Base-by-base conservation (phyloP, 2,797 vertebrate species). In the Microcaecilia unicolor region DNA sequence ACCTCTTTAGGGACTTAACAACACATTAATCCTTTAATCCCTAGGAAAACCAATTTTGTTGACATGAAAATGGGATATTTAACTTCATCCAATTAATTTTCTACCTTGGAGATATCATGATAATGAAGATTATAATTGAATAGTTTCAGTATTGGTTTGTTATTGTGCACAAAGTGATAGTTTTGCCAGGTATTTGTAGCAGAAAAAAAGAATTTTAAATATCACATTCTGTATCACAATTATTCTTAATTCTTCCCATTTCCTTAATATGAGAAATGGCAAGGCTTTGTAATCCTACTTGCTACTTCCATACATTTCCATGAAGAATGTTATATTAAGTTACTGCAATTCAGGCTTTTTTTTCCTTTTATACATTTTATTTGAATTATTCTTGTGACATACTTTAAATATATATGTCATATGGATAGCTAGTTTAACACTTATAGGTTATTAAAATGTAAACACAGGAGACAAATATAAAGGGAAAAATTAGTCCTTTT, bases 1-100 rank as follows among this genome's bases (percentile, higher is more conserved):
- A 85, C 83, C 80, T 90, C 84, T 92, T 90, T 83, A 84, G 89
- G 88, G 88, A 89, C 80, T 89, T 91, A 92, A 87, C 81, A 86
- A 72, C 72, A 83, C 64, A 63, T 83, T 92, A 94, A 94, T 94
- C 90, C 87, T 83, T 90, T 94, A 93, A 94, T 92, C 90, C 88
- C 78, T 72, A 78, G 83, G 81, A 92, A 93, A 92, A 88, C 72
- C 85, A 91, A 92, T 93, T 92, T 91, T 90, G 66, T 80, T 81
- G 64, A 78, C 70, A 81, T 81, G 71, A 89, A 90, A 87, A 83
- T 76, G 71, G 78, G 78, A 81, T 83, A 87, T 90, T 92, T 93
- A 89, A 85, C 84, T 81, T 89, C 76, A 63, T 82, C 76, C 83
- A 83, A 86, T 92, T 93, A 91, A 92, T 93, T 91, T 91, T 84